phyloP scores from a whole-genome alignment of 1,140 invertebrate species.

The Belonocnema kinseyi region DNA sequence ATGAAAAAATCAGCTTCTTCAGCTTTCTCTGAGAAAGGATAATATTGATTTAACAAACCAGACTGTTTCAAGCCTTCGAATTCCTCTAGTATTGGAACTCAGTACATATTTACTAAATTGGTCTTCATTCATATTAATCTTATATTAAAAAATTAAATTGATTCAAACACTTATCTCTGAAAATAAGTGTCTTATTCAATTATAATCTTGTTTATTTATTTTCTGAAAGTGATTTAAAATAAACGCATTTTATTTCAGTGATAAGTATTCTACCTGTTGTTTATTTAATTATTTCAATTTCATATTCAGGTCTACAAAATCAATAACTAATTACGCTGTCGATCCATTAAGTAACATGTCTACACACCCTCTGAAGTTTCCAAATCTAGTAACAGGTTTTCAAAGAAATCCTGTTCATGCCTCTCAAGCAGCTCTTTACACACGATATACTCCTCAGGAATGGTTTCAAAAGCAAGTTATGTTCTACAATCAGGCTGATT shows the following conservation, averaged over 20 bases:
- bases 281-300: slow-evolving; percentile 26
- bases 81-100: background rate
- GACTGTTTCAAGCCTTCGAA: background rate
- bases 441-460: slow-evolving; percentile 92
- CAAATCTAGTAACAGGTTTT: slow-evolving; percentile 87
- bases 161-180: no score
- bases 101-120: background rate
- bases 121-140: background rate
- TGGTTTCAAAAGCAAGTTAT: slow-evolving; percentile 92
- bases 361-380: slow-evolving; percentile 85
- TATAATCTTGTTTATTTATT: no score
- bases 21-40: background rate
- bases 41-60: slow-evolving; percentile 35
- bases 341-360: slow-evolving; percentile 77
- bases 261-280: background rate
- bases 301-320: slow-evolving; percentile 54
- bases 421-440: slow-evolving; percentile 85
- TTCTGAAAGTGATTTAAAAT: background rate
- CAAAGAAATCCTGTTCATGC: slow-evolving; percentile 86
- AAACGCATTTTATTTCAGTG: slow-evolving; percentile 4
- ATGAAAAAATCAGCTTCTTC: no score
- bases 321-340: slow-evolving; percentile 59
- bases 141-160: background rate
- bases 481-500: slow-evolving; percentile 91
- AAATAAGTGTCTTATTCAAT: no score